Evolutionary conservation across 2,888 invertebrate genomes (phyloP), one percentile per base, ranked within the genome.

Genomic region (Spodoptera picta): DNA sequence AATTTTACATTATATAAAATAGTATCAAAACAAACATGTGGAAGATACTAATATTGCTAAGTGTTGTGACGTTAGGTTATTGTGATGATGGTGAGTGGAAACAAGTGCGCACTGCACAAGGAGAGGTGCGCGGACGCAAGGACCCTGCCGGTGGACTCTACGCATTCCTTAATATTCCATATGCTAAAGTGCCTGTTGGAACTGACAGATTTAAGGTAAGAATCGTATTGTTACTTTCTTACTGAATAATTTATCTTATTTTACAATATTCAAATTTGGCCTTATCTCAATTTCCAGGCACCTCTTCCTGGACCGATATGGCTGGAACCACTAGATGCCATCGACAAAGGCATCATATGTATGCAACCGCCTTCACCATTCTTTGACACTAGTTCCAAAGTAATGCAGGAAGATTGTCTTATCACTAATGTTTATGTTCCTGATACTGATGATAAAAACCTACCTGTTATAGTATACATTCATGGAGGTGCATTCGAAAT

Each of bases 371-470:
- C 6, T 1, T 19, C 31, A 24, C 47, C 46, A 14, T 27, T 65
- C 12, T 2, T 60, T 10, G 61, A 66, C 23, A 12, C 42, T 6
- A n/a, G 49, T 4, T 31, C 46, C 5, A 44, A 52, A 67, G 46
- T 45, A 9, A 62, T 75, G 59, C 65, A 79, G 27, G 91, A 91
- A 71, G 86, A 92, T 59, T 92, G 92, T 60, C 85, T 92, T 2
- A 72, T 88, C 19, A 82, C 89, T 3, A 92, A 88, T 65, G 83
- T 93, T 3, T 92, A 83, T 60, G 86, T 87, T 0, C 89, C 91
- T 4, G 83, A 87, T 50, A 90, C 88, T 1, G 51, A 82, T 27
- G 75, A 80, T 42, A 83, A 66, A 19, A 79, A 85, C 2, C 71
- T 81, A 1, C 81, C 87, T 2, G 85, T 87, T 4, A 49, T 87